Conservation (phyloP, 1,140 invertebrate species). For the Myzus persicae region DNA sequence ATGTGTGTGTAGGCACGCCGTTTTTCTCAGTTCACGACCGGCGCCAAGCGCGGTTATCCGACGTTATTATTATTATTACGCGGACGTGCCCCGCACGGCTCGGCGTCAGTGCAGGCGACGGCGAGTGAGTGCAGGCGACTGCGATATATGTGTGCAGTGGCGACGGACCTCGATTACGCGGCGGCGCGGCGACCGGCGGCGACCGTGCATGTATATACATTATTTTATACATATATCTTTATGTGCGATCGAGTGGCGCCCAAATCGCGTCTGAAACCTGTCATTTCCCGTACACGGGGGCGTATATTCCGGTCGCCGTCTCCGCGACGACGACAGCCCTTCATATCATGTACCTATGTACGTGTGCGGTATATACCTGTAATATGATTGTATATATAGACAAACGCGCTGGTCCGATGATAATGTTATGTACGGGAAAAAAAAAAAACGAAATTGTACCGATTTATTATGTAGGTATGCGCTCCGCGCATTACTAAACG, state of each 20-base stretch:
- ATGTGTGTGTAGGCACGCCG: background rate
- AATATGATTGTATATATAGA: background rate
- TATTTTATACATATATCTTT: too few species aligned
- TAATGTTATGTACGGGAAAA: background rate
- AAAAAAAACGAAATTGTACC: background rate
- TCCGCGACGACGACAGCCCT: background rate
- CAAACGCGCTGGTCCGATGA: background rate
- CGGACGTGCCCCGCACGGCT: conserved; percentile 12
- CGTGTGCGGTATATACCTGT: background rate
- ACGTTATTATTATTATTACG: conserved; percentile 36
- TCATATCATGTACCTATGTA: background rate
- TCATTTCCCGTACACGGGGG: conserved; percentile 15
- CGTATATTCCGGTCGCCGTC: conserved; percentile 23
- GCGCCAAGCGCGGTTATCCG: conserved; percentile 44
- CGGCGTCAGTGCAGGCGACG: background rate
- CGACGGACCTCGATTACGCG: background rate
- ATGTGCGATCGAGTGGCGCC: conserved; percentile 25
- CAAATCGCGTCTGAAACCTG: conserved; percentile 31
- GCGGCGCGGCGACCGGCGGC: background rate
- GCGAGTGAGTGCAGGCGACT: conserved; percentile 2
- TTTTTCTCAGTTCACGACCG: conserved; percentile 22
- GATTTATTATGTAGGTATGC: background rate
- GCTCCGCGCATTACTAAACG: background rate
- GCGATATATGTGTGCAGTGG: background rate
- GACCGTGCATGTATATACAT: background rate